Base-by-base conservation (phyloP, 2,888 invertebrate species). In the Xylota sylvarum region DNA sequence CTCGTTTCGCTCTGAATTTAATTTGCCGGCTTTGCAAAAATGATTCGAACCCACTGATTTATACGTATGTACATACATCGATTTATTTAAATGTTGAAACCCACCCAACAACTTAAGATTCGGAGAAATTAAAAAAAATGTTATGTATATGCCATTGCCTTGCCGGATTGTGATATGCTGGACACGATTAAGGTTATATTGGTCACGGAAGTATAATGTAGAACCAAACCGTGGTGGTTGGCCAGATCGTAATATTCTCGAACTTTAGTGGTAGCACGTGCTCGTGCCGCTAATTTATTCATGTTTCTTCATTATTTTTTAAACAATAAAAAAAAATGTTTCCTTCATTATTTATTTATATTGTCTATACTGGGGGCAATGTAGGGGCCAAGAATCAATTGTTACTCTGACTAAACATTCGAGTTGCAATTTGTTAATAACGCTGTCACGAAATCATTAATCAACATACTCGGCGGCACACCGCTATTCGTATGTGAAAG, bases 371-470 rank as follows among this genome's bases (percentile, higher is more conserved):
- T 27, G 32, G 10, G 9, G 40, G 19, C 77, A 69, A 40, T 72
- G 72, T 72, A 43, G 67, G 32, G 62, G 62, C 30, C 27, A 62
- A 58, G 40, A 73, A 60, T 74, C 52, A 23, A 27, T 74, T 67
- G 37, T 52, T 55, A 30, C 19, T 52, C 5, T 14, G 37, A 19
- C 32, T 55, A 35, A 56, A 35, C 17, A 5, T 43, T 43, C 35
- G 9, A 46, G 27, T 40, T 46, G 37, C 37, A 58, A 73, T 56
- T 80, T 65, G 55, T 50, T 19, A 37, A 65, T 50, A 40, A n/a
- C 23, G 30, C 40, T 35, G 56, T 46, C 46, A 79, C 43, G 56
- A 60, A 58, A 50, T 40, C 60, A 65, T 52, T 72, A 40, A 72
- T 72, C 35, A 56, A 46, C 50, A 37, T 37, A 30, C 37, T 60